A percentile compares a stretch with the other conserved stretches of the same genome.
Evolutionary conservation across 35 echinoderm and acorn worm genomes (phyloP).

Genomic region (Lytechinus variegatus): DNA sequence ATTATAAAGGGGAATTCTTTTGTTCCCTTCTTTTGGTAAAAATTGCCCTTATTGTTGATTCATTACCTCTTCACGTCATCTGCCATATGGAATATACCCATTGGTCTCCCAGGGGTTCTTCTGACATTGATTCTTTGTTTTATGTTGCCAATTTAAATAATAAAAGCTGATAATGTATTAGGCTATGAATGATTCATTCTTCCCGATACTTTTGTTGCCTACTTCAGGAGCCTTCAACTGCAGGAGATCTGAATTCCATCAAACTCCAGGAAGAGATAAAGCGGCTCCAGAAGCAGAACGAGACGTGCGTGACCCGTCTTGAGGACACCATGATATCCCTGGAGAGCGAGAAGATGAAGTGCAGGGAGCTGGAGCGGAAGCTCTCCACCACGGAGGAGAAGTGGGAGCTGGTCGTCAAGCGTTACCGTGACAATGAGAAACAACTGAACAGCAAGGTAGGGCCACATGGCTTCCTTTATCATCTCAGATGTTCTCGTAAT

Average conservation of each 20-base stretch:
- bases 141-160: too few species aligned
- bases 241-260: constrained; percentile 10
- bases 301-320: constrained; percentile 58
- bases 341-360: constrained; percentile 78
- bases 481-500: too few species aligned
- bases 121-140: not conserved
- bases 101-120: not conserved
- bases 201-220: too few species aligned
- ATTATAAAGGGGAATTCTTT: too few species aligned
- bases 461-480: not conserved
- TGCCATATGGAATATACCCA: too few species aligned
- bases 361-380: constrained; percentile 67
- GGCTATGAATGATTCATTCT: too few species aligned
- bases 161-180: too few species aligned
- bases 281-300: constrained; percentile 56
- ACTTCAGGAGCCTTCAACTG: not conserved
- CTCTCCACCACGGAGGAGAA: constrained; percentile 80
- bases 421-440: constrained; percentile 71
- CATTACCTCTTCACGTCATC: too few species aligned
- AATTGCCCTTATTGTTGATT: too few species aligned
- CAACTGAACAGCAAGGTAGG: constrained; percentile 74
- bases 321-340: constrained; percentile 68
- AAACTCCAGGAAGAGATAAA: constrained; percentile 69
- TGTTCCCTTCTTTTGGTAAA: too few species aligned
- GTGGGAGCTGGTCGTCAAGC: constrained; percentile 77